These are phyloP conservation scores for Lepidurus couesii DNA, from an alignment of 1,140 invertebrate genomes.

Conservation along the genomic window DNA sequence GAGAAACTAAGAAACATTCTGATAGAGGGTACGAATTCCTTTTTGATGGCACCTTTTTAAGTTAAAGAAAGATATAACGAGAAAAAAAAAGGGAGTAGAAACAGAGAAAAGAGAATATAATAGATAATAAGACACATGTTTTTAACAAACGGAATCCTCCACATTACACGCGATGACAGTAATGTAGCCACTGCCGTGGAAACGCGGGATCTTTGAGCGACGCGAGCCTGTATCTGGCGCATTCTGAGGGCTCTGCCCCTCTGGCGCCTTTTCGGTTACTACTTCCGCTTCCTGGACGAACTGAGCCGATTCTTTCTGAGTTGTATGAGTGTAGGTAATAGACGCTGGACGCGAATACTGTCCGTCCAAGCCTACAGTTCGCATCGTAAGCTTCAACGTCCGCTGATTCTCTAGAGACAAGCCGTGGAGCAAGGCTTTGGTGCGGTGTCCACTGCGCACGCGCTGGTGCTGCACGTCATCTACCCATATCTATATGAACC, in stretches of 20 bases:
- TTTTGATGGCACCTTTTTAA: too few species aligned
- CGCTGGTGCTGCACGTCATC: conserved; percentile 39
- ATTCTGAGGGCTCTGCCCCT: neutral
- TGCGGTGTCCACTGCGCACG: conserved; percentile 39
- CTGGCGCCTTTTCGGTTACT: neutral
- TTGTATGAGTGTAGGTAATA: neutral
- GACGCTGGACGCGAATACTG: neutral
- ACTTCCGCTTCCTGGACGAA: neutral
- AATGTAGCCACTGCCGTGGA: neutral
- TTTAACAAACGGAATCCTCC: conserved; percentile 13
- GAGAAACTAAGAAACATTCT: too few species aligned
- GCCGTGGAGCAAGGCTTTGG: conserved; percentile 40
- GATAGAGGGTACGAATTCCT: too few species aligned
- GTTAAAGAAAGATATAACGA: neutral
- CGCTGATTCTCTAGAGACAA: conserved; percentile 36
- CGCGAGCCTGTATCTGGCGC: neutral
- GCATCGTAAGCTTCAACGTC: neutral
- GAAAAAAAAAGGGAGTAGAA: neutral
- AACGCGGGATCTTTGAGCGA: conserved; percentile 5
- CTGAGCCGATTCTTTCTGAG: neutral
- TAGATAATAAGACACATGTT: neutral
- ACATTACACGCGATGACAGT: conserved; percentile 8
- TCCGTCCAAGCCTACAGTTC: neutral
- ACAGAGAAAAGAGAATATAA: neutral
- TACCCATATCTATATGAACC: conserved; percentile 40